These are phyloP conservation scores for Anniella stebbinsi DNA, from an alignment of 2,797 vertebrate genomes.

Conservation along the genomic window DNA sequence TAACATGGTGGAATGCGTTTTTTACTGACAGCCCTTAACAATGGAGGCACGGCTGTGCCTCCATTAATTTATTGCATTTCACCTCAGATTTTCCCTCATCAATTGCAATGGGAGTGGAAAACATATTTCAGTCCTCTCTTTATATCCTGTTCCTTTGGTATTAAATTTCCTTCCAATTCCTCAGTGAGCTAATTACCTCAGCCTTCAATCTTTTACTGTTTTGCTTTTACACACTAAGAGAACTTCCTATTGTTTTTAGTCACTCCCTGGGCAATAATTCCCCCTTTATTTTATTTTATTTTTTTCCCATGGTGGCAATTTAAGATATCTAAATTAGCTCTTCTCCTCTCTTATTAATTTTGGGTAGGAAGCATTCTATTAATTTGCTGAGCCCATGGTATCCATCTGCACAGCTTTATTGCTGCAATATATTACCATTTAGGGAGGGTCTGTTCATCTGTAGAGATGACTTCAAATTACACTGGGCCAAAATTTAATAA, in stretches of 20 bases:
- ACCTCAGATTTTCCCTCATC: constrained; percentile 49
- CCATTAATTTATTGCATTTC: constrained; percentile 56
- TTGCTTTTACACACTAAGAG: constrained; percentile 62
- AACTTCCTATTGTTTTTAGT: constrained; percentile 68
- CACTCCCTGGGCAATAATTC: constrained; percentile 58
- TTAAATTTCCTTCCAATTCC: constrained; percentile 61
- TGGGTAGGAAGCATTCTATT: constrained; percentile 54
- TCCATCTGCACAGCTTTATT: constrained; percentile 32
- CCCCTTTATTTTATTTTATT: constrained; percentile 63
- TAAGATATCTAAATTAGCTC: constrained; percentile 49
- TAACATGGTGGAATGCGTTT: too few relatives aligned
- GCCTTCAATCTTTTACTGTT: constrained; percentile 62
- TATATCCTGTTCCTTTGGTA: constrained; percentile 57
- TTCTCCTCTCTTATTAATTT: constrained; percentile 59
- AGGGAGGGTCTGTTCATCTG: constrained; percentile 24
- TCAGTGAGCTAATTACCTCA: constrained; percentile 70
- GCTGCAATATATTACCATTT: constrained; percentile 23
- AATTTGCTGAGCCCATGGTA: constrained; percentile 37
- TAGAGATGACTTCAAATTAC: background rate
- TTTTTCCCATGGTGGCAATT: constrained; percentile 53
- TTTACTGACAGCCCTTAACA: too few relatives aligned
- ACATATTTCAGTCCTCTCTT: constrained; percentile 63
- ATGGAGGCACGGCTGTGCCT: too few relatives aligned
- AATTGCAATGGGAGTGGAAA: constrained; percentile 49
- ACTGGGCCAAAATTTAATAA: background rate